A percentile compares a stretch with the other conserved stretches of the same genome.
Conservation (phyloP, 2,888 invertebrate genomes). For the Conistra vaccinii region DNA sequence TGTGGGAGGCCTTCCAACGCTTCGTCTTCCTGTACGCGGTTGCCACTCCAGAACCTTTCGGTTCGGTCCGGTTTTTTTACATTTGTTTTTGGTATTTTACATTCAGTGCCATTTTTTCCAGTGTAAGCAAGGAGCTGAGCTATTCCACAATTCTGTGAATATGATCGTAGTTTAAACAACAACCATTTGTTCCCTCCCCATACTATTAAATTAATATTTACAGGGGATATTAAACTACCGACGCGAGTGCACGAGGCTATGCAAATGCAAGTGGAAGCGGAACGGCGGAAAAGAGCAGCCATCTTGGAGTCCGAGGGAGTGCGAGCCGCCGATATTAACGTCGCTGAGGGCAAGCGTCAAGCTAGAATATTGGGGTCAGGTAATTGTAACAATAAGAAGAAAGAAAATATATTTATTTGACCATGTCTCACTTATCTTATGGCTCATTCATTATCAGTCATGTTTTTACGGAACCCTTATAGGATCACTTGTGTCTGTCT, state of each 20-base stretch:
- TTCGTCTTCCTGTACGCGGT: too few relatives aligned
- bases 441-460: too few relatives aligned
- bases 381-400: constrained; percentile 70
- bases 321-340: constrained; percentile 98
- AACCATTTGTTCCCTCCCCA: not conserved
- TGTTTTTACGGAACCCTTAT: too few relatives aligned
- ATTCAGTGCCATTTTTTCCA: not conserved
- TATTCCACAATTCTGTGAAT: not conserved
- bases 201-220: constrained; percentile 36
- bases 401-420: constrained; percentile 37
- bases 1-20: too few relatives aligned
- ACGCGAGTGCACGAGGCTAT: constrained; percentile 98
- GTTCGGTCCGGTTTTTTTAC: too few relatives aligned
- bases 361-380: constrained; percentile 97
- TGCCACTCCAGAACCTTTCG: too few relatives aligned
- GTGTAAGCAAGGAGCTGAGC: not conserved
- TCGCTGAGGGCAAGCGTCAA: constrained; percentile 98
- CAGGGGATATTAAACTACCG: constrained; percentile 97
- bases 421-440: not conserved
- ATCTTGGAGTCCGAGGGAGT: constrained; percentile 99
- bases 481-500: too few relatives aligned
- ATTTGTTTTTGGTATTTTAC: not conserved
- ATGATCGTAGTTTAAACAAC: not conserved
- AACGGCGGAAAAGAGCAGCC: constrained; percentile 98
- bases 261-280: constrained; percentile 99